Evolutionary conservation across 2,888 invertebrate species (phyloP).

Genomic region (Sinelater perroti): DNA sequence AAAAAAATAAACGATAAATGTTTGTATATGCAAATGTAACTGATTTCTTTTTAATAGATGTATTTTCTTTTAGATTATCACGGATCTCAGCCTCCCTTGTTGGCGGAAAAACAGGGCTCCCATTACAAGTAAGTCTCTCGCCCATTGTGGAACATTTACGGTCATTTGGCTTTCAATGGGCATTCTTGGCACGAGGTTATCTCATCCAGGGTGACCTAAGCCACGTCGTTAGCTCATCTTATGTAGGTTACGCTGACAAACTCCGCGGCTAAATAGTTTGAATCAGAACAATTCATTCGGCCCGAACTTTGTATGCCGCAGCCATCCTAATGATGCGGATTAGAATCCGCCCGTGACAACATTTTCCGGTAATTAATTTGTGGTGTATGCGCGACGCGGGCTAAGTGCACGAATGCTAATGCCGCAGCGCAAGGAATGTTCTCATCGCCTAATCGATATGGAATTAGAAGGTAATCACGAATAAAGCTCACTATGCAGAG

Average conservation of each 20-base stretch:
- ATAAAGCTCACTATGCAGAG: too few species aligned
- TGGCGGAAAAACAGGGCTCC: background rate
- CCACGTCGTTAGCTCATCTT: conserved; percentile 6
- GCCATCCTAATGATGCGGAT: conserved; percentile 3
- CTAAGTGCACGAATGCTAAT: conserved; percentile 1
- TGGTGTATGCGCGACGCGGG: background rate
- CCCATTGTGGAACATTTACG: conserved; percentile 1
- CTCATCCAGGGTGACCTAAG: conserved; percentile 3
- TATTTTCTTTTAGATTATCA: conserved; percentile 2
- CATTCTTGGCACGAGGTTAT: conserved; percentile 1
- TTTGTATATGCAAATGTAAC: too few species aligned
- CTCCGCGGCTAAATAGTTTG: background rate
- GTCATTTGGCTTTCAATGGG: conserved; percentile 2
- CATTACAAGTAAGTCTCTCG: conserved; percentile 7
- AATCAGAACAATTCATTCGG: conserved; percentile 1
- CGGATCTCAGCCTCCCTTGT: background rate
- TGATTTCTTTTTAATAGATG: too few species aligned
- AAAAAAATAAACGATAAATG: too few species aligned
- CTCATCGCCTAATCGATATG: background rate
- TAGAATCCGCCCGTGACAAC: background rate
- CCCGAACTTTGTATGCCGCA: background rate
- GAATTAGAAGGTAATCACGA: conserved; percentile 4
- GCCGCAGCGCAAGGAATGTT: background rate
- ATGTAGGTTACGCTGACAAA: conserved; percentile 2
- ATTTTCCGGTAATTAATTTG: conserved; percentile 14